Evolutionary conservation across 1,140 invertebrate species (phyloP).

Genomic region (Carposina sasakii): DNA sequence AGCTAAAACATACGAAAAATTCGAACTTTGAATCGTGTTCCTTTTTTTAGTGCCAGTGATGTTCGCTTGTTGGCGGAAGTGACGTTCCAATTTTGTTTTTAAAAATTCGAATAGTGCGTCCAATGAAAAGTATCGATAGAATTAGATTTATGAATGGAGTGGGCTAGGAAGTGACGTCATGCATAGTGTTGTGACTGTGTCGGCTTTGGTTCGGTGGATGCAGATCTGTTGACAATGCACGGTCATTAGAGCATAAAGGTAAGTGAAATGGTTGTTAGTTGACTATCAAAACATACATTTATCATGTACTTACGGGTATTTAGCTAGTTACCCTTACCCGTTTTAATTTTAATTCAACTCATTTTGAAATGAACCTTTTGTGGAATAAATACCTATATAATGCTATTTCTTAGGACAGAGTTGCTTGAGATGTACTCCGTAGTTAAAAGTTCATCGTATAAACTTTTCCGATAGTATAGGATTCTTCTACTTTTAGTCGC

Average conservation of each 20-base stretch:
- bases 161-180: constrained; percentile 65
- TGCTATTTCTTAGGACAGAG: too few relatives aligned
- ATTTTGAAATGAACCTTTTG: too few relatives aligned
- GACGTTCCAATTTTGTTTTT: constrained; percentile 23
- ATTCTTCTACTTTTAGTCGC: too few relatives aligned
- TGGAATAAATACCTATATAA: too few relatives aligned
- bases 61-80: constrained; percentile 4
- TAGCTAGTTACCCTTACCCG: too few relatives aligned
- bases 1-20: constrained; percentile 14
- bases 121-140: constrained; percentile 36
- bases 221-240: constrained; percentile 59
- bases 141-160: constrained; percentile 66
- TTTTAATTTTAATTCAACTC: too few relatives aligned
- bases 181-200: constrained; percentile 61
- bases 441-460: too few relatives aligned
- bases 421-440: too few relatives aligned
- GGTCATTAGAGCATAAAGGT: constrained; percentile 66
- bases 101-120: constrained; percentile 39
- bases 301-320: constrained; percentile 1
- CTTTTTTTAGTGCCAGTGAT: constrained; percentile 32
- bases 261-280: constrained; percentile 45
- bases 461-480: too few relatives aligned
- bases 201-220: constrained; percentile 36
- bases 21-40: not conserved
- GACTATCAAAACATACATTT: constrained; percentile 38